Conservation (phyloP, 2,888 invertebrate species). For the Leucozona laternaria region DNA sequence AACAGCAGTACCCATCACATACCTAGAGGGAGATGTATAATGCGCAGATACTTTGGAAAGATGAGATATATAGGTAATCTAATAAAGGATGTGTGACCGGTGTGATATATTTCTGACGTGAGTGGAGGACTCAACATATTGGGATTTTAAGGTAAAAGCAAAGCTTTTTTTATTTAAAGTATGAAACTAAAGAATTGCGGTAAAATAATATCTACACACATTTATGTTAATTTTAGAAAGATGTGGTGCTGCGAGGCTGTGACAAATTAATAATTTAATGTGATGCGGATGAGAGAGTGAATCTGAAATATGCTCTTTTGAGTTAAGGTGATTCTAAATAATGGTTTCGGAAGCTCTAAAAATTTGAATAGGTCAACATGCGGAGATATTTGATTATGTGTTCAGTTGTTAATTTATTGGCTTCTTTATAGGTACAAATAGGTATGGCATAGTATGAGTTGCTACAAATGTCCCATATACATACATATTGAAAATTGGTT, state of each 20-base stretch:
- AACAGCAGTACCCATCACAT: neutral
- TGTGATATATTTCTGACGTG: neutral
- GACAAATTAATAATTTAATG: neutral
- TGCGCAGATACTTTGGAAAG: neutral
- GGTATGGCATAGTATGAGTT: too few relatives aligned
- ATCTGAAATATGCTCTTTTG: too few relatives aligned
- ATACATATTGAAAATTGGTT: too few relatives aligned
- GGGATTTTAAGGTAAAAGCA: neutral
- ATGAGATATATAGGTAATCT: too few relatives aligned
- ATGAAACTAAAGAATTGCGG: neutral
- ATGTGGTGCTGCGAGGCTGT: neutral
- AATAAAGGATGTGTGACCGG: slow-evolving; percentile 15
- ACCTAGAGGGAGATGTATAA: neutral
- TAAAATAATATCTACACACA: too few relatives aligned
- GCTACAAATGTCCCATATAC: too few relatives aligned
- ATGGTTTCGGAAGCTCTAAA: too few relatives aligned
- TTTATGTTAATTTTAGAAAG: neutral
- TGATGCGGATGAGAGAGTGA: neutral
- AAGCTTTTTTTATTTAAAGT: neutral
- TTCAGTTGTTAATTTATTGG: too few relatives aligned
- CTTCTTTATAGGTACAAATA: too few relatives aligned
- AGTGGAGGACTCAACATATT: neutral
- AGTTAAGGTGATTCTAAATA: too few relatives aligned
- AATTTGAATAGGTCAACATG: too few relatives aligned
- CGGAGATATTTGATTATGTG: too few relatives aligned